Evolutionary conservation across 2,888 invertebrate species (phyloP), one percentile per base, ranked within the genome.

Genomic region (Hemistola chrysoprasaria): DNA sequence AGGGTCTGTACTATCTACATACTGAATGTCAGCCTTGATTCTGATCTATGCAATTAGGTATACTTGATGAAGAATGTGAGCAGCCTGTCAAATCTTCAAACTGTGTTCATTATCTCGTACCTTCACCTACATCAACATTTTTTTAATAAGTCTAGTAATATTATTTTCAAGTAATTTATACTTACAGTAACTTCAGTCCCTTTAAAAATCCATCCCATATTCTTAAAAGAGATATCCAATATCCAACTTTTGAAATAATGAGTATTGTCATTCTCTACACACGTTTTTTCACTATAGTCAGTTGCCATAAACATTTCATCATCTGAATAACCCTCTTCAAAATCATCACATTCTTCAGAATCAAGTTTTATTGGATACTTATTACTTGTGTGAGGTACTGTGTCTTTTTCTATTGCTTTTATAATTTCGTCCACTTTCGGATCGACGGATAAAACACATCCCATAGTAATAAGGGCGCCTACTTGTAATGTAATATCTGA

Each of bases 401-500:
- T 54, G 47, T 84, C 79, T 71, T 90, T 84, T 51, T 90, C 87
- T 51, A 93, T 78, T n/a, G 91, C 82, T 56, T 78, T 86, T 1
- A 90, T 69, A 27, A 93, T 91, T 82, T 95, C 94, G 1, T 90
- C 78, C 0, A 93, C 89, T 28, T 91, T 85, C 0, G 93, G 92
- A 40, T 93, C 92, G 0, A 91, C 78, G 0, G 93, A 92, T 27
- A 94, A 78, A 25, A 95, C 79, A 59, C 93, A 93, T 20, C 95
- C 95, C 68, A 95, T 91, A 10, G 94, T 93, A 50, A 94, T 92
- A 29, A 95, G 64, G 0, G 94, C 92, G 1, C 93, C 93, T 0
- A 95, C 94, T 86, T 93, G 92, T 23, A 94, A 84, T 6, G 92
- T 91, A n/a, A 91, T 81, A 88, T 94, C 94, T 93, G 70, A 47